A percentile compares a stretch with the other conserved stretches of the same genome.
These are phyloP conservation scores for Phocoena phocoena DNA, from an alignment of 2,113 vertebrate genomes.

Conservation along the genomic window DNA sequence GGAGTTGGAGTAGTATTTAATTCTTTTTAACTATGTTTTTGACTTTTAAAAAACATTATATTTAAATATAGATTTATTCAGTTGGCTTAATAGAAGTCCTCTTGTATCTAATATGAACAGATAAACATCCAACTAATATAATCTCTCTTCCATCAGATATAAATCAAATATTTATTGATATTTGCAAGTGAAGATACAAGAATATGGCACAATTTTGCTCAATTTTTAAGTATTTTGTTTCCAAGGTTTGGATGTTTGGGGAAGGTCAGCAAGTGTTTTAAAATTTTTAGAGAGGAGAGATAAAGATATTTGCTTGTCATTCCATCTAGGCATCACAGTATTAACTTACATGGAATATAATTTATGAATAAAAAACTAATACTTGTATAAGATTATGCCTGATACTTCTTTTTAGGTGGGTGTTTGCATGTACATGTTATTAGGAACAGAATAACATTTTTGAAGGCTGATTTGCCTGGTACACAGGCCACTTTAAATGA, in stretches of 20 bases:
- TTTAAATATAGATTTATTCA: background rate
- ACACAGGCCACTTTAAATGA: background rate
- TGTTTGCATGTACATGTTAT: background rate
- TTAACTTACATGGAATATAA: background rate
- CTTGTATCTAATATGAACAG: background rate
- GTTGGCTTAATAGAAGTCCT: background rate
- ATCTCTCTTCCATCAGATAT: background rate
- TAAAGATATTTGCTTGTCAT: background rate
- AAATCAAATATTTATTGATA: slow-evolving; percentile 17
- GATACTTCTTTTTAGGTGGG: background rate
- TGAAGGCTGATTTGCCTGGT: background rate
- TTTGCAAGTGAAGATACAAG: background rate
- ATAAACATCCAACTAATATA: background rate
- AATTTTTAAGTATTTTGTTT: background rate
- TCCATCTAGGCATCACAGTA: background rate
- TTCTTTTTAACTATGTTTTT: slow-evolving; percentile 16
- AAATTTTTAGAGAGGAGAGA: background rate
- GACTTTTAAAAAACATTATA: slow-evolving; percentile 3
- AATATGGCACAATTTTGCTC: background rate
- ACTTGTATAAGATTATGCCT: background rate
- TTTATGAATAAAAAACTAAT: slow-evolving; percentile 8
- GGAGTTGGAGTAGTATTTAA: background rate
- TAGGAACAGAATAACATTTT: background rate
- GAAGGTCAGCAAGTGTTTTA: background rate
- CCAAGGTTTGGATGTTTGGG: background rate